Conservation (phyloP, 2,888 invertebrate genomes). For the Congeria kusceri region DNA sequence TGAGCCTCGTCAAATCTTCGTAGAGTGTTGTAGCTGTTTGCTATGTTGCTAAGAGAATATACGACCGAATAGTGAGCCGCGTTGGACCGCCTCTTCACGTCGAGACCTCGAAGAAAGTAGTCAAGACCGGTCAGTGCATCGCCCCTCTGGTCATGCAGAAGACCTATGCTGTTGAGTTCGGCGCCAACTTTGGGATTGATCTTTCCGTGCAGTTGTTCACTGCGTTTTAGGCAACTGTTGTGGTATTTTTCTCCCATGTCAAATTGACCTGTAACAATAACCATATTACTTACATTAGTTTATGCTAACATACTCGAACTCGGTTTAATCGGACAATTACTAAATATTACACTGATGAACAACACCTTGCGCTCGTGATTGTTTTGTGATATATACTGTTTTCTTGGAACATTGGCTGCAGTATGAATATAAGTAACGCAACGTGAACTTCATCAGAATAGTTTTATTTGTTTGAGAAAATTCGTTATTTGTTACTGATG, state of each 20-base stretch:
- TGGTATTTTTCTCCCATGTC: conserved; percentile 28
- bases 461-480: too few species aligned
- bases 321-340: too few species aligned
- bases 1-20: conserved; percentile 22
- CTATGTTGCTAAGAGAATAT: conserved; percentile 23
- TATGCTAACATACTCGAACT: too few species aligned
- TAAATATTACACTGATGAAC: too few species aligned
- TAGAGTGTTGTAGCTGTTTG: conserved; percentile 13
- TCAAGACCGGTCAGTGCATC: conserved; percentile 18
- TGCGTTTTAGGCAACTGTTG: conserved; percentile 3
- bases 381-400: too few species aligned
- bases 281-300: too few species aligned
- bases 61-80: conserved; percentile 20
- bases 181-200: conserved; percentile 13
- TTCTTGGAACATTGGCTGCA: too few species aligned
- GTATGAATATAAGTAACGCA: too few species aligned
- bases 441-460: too few species aligned
- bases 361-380: too few species aligned
- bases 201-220: conserved; percentile 15
- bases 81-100: conserved; percentile 16
- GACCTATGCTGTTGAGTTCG: conserved; percentile 11
- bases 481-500: too few species aligned
- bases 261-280: conserved; percentile 14
- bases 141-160: conserved; percentile 21
- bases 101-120: conserved; percentile 14